These are phyloP conservation scores for Andrena flavipes DNA, from an alignment of 2,888 invertebrate genomes.

Conservation along the genomic window DNA sequence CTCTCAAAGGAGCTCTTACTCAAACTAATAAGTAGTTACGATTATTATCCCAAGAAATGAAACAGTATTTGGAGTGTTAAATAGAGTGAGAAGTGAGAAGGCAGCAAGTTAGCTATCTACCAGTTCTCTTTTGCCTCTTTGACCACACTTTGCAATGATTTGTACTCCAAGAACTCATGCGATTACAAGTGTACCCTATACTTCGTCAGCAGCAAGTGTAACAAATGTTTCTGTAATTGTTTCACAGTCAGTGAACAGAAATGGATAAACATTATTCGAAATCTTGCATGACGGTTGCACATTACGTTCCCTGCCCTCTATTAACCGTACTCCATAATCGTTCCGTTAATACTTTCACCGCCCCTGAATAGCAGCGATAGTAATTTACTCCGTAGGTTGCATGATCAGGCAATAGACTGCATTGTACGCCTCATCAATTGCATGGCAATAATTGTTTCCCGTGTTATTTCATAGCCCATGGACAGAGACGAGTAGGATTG, in stretches of 20 bases:
- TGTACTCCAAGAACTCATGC: neutral
- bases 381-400: neutral
- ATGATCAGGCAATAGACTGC: neutral
- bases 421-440: neutral
- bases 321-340: constrained; percentile 13
- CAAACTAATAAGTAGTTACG: neutral
- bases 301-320: neutral
- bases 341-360: constrained; percentile 24
- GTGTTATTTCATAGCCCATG: constrained; percentile 4
- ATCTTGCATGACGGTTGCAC: neutral
- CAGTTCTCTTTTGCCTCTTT: neutral
- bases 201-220: neutral
- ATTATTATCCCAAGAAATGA: neutral
- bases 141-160: neutral
- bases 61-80: neutral
- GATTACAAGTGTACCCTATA: neutral
- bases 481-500: neutral
- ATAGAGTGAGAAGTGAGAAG: neutral
- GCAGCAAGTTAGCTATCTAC: neutral
- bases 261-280: neutral
- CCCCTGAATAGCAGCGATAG: neutral
- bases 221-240: constrained; percentile 31
- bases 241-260: constrained; percentile 26
- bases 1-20: neutral
- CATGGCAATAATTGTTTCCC: constrained; percentile 3